Conservation (phyloP, 2,888 invertebrate species). For the Acanthopleura granulata region DNA sequence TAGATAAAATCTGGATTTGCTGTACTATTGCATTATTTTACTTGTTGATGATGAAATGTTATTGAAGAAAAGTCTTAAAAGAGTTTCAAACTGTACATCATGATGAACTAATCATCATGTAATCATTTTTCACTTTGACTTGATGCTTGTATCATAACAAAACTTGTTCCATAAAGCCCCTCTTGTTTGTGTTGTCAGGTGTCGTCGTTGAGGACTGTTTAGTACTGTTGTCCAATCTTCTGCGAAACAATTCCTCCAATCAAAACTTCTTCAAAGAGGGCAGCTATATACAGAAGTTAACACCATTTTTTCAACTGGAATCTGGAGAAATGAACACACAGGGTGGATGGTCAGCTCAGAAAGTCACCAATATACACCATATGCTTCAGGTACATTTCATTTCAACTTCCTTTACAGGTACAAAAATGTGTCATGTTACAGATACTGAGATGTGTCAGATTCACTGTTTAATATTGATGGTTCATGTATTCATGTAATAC, state of each 20-base stretch:
- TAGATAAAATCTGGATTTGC: no score
- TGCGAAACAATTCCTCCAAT: constrained; percentile 96
- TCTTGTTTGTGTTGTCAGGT: constrained; percentile 59
- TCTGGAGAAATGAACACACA: constrained; percentile 46
- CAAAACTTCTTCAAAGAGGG: constrained; percentile 99
- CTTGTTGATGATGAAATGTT: no score
- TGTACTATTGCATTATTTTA: no score
- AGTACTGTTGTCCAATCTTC: constrained; percentile 89
- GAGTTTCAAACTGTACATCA: no score
- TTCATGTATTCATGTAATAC: no score
- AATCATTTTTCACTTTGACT: no score
- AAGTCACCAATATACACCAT: constrained; percentile 93
- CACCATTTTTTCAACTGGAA: constrained; percentile 83
- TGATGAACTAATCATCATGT: no score
- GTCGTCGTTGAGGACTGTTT: constrained; percentile 99
- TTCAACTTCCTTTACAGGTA: no score
- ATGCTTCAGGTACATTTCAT: constrained; percentile 80
- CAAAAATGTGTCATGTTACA: no score
- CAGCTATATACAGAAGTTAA: constrained; percentile 90
- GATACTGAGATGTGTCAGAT: no score
- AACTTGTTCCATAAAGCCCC: not conserved
- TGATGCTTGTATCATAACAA: not conserved
- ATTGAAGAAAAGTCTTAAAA: no score
- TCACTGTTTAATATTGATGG: no score
- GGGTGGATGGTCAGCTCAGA: constrained; percentile 90